Evolutionary conservation across 1,140 invertebrate species (phyloP), one percentile per base, ranked within the genome.

Genomic region (Camponotus floridanus): DNA sequence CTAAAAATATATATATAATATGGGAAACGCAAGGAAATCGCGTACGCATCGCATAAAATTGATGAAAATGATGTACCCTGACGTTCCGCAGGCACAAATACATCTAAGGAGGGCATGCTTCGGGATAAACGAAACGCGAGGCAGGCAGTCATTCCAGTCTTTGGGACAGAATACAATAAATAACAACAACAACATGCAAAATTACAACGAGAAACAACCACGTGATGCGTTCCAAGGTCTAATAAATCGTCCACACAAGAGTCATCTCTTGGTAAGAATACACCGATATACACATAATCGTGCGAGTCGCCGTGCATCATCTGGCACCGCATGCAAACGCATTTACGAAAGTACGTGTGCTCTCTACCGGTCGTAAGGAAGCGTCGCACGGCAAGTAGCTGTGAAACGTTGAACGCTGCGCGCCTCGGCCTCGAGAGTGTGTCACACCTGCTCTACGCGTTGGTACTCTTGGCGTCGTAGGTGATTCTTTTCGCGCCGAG

Each of bases 311-410:
- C 26, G 26, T 26, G 26, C 65, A 70, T 51, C 84, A 86, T 48
- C 84, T 86, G 84, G 51, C 64, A 86, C 65, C 62, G 76, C 64
- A 80, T 86, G 84, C 84, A 86, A 80, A 86, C 65, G 84, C 51
- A 86, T 86, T 86, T 86, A 80, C 48, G 76, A 86, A 86, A 86
- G 51, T 79, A 68, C 79, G 36, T 83, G 61, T 81, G 74, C 76
- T 83, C 64, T 86, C 76, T 86, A 81, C 85, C 76, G 42, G 76
- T 78, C 18, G 74, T 74, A 55, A 59, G 83, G 74, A 79, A 79
- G 74, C 62, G 83, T 65, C 48, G 74, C 61, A 73, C 70, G 36
- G 57, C 74, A 45, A 84, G 80, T 64, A 51, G 74, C 83, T 76
- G 79, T 73, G 79, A 83, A 73, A 83, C 79, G 79, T 59, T 18